Conservation (phyloP, 2,888 invertebrate species). For the Drosophila helvetica region DNA sequence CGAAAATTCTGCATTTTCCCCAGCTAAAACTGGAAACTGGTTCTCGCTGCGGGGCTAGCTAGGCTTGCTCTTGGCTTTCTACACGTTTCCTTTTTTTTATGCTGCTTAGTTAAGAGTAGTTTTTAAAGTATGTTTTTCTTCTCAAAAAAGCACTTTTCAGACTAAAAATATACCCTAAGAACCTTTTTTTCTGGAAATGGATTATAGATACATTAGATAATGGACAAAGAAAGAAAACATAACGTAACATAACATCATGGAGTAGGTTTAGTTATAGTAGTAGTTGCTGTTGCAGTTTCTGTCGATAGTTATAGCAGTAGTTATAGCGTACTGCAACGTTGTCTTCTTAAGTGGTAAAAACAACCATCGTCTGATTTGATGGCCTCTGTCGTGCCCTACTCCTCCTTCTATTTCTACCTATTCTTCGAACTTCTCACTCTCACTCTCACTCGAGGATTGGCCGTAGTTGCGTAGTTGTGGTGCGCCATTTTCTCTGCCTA, state of each 20-base stretch:
- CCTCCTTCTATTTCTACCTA: conserved; percentile 15
- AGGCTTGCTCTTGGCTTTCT: conserved; percentile 36
- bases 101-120: neutral
- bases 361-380: conserved; percentile 6
- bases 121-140: conserved; percentile 28
- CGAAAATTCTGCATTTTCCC: conserved; percentile 11
- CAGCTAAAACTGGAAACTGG: conserved; percentile 8
- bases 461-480: neutral
- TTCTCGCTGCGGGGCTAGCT: conserved; percentile 18
- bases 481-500: conserved; percentile 21
- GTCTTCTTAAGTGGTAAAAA: conserved; percentile 24
- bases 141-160: conserved; percentile 54
- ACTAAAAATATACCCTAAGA: conserved; percentile 68
- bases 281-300: conserved; percentile 12
- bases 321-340: conserved; percentile 39
- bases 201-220: conserved; percentile 47
- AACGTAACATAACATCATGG: conserved; percentile 35
- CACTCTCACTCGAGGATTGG: conserved; percentile 8
- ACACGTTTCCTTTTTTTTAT: conserved; percentile 1
- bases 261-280: conserved; percentile 17
- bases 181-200: conserved; percentile 65
- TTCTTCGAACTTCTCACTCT: conserved; percentile 2
- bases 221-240: conserved; percentile 23
- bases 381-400: conserved; percentile 12
- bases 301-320: conserved; percentile 8